Percentiles rank a stretch among this genome's conserved stretches.
Evolutionary conservation across 2,113 vertebrate genomes (phyloP).

Genomic region (Narcine bancroftii): DNA sequence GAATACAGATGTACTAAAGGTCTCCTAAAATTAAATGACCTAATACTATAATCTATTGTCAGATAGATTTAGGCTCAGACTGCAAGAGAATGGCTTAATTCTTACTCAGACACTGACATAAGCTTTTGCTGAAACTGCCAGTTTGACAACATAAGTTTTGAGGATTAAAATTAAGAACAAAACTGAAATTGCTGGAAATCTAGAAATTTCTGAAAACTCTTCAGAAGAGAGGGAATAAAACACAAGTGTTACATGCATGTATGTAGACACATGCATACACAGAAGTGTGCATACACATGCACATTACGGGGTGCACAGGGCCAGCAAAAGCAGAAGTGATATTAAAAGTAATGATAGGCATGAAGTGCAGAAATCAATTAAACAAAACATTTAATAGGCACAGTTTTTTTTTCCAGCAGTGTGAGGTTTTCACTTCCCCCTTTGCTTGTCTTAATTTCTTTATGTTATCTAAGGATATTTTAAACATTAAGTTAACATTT

Average conservation of each 20-base stretch:
- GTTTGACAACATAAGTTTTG: background rate
- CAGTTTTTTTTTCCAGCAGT: no score
- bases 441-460: no score
- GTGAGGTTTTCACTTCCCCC: no score
- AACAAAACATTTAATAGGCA: no score
- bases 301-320: background rate
- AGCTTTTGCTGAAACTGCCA: no score
- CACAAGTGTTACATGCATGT: no score
- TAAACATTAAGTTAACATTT: background rate
- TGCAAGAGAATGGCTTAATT: background rate
- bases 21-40: background rate
- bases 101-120: background rate
- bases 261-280: no score
- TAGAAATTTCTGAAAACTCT: background rate
- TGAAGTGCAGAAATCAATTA: no score
- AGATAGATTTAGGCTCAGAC: background rate
- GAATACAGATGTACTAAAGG: background rate
- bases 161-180: background rate
- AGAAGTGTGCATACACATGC: background rate
- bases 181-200: background rate
- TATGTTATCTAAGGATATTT: background rate
- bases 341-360: background rate
- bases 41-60: background rate
- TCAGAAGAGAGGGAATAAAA: no score
- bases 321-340: background rate